phyloP scores from a whole-genome alignment of 1,140 invertebrate genomes.

The Heliconius himera region DNA sequence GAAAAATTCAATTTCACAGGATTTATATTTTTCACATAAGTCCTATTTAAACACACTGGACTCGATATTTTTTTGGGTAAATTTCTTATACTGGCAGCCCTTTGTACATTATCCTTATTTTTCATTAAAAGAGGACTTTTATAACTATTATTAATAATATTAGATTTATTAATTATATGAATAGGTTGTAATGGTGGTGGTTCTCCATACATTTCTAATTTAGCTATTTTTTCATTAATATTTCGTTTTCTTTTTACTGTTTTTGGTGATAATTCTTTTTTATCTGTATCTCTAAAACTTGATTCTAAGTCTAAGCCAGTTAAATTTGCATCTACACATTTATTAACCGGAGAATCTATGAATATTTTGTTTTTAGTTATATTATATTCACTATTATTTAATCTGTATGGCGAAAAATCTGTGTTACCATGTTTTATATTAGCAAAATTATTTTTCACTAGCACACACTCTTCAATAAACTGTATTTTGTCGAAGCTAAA shows the following conservation, averaged over 20 bases:
- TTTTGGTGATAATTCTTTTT: slow-evolving; percentile 53
- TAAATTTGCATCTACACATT: slow-evolving; percentile 48
- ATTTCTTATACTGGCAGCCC: slow-evolving; percentile 48
- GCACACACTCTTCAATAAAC: slow-evolving; percentile 58
- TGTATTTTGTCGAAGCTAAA: slow-evolving; percentile 52
- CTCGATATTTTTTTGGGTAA: slow-evolving; percentile 40
- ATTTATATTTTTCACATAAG: slow-evolving; percentile 52
- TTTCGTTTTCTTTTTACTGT: slow-evolving; percentile 54
- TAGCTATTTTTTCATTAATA: slow-evolving; percentile 66
- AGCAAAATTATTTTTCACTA: slow-evolving; percentile 56
- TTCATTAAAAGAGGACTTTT: slow-evolving; percentile 60
- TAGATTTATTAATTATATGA: slow-evolving; percentile 66
- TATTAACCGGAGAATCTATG: slow-evolving; percentile 54
- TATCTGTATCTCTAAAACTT: slow-evolving; percentile 61
- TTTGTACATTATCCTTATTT: slow-evolving; percentile 42
- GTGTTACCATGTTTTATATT: slow-evolving; percentile 42
- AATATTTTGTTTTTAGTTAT: slow-evolving; percentile 58
- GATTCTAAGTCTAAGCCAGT: slow-evolving; percentile 71
- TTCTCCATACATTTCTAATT: slow-evolving; percentile 75
- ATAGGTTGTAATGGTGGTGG: slow-evolving; percentile 70
- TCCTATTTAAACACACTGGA: slow-evolving; percentile 52
- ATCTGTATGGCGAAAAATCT: slow-evolving; percentile 63
- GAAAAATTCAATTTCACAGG: slow-evolving; percentile 67
- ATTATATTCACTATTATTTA: slow-evolving; percentile 57
- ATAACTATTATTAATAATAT: slow-evolving; percentile 52